A percentile compares a stretch with the other conserved stretches of the same genome.
phyloP scores from a whole-genome alignment of 2,888 invertebrate genomes.

The Clistopyga incitator region DNA sequence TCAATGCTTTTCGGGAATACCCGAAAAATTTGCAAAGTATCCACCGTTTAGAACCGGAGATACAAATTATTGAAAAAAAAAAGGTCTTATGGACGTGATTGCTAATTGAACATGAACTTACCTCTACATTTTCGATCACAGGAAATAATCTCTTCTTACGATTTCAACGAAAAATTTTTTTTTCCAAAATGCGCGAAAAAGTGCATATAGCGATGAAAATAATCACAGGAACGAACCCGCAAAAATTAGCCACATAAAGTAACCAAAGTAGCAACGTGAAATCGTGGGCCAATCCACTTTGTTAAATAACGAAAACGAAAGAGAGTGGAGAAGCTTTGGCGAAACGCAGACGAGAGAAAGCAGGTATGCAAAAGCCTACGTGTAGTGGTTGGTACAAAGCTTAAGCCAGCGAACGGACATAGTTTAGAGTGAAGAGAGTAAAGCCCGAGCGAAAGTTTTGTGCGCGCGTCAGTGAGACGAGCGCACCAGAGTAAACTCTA shows the following conservation, averaged over 20 bases:
- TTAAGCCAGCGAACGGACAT: constrained; percentile 30
- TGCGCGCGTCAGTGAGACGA: constrained; percentile 32
- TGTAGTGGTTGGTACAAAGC: constrained; percentile 21
- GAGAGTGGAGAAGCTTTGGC: neutral
- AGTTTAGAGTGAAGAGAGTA: constrained; percentile 22
- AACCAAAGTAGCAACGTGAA: constrained; percentile 16
- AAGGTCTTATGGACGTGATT: too few species aligned
- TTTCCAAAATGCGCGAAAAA: too few species aligned
- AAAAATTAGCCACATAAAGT: too few species aligned
- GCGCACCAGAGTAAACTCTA: constrained; percentile 55
- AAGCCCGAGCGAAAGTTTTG: constrained; percentile 51
- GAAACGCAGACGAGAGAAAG: constrained; percentile 11
- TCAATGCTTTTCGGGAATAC: too few species aligned
- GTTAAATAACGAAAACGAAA: constrained; percentile 52
- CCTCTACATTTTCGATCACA: too few species aligned
- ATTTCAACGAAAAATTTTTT: too few species aligned
- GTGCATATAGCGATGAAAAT: constrained; percentile 11
- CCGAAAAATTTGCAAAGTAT: too few species aligned
- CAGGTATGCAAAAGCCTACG: neutral
- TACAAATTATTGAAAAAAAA: too few species aligned
- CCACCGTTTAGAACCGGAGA: too few species aligned
- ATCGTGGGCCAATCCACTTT: constrained; percentile 58
- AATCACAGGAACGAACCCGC: neutral
- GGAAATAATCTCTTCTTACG: too few species aligned
- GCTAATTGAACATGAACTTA: too few species aligned